These are phyloP conservation scores for Rhinichthys osculus DNA, from an alignment of 2,797 vertebrate species.

Conservation along the genomic window DNA sequence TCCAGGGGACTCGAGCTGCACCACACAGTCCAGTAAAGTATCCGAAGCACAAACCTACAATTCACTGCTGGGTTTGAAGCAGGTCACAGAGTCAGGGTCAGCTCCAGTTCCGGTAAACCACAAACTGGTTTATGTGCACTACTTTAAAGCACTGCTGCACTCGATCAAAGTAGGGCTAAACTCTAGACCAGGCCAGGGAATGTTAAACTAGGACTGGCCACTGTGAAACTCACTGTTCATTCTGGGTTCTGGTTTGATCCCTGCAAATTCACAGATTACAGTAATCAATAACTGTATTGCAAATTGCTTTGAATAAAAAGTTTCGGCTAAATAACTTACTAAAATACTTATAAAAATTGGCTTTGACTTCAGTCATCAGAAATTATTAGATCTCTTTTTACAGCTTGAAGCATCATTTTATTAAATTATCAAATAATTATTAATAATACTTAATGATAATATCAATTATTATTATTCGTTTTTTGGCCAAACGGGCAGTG, in stretches of 20 bases:
- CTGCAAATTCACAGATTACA: not conserved
- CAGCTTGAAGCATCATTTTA: not conserved
- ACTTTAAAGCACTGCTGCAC: constrained; percentile 14
- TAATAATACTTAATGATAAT: not conserved
- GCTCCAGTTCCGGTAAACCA: constrained; percentile 12
- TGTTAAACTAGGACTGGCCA: constrained; percentile 26
- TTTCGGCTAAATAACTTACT: not conserved
- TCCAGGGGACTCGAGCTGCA: not conserved
- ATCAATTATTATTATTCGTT: not conserved
- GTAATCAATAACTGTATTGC: not conserved
- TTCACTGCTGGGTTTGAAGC: constrained; percentile 12
- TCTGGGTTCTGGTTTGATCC: not conserved
- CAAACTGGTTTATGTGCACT: constrained; percentile 38
- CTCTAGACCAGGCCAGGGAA: constrained; percentile 13
- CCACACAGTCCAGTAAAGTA: constrained; percentile 2
- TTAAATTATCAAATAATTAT: not conserved
- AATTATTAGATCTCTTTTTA: not conserved
- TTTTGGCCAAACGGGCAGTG: not conserved
- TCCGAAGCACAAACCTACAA: constrained; percentile 7
- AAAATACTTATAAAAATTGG: not conserved
- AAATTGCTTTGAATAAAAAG: not conserved
- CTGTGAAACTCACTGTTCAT: not conserved
- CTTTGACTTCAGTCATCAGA: not conserved
- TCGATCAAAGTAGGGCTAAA: constrained; percentile 40
- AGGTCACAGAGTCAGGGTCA: constrained; percentile 45